Conservation (phyloP, 2,797 vertebrate species). For the Dicrostonyx torquatus region DNA sequence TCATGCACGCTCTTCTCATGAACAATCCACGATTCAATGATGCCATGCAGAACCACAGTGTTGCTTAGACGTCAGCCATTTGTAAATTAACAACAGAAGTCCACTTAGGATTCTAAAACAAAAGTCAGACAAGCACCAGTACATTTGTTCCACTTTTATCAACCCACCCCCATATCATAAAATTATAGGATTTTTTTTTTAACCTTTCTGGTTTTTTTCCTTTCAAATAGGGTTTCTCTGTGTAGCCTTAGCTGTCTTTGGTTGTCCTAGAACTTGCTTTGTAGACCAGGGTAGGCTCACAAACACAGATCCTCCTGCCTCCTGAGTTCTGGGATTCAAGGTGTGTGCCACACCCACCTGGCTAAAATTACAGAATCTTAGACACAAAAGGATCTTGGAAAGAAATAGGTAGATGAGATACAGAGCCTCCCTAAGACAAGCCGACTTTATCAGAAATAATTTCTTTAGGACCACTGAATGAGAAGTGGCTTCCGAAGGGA, state of each 20-base stretch:
- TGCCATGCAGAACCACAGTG: background rate
- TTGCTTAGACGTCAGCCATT: background rate
- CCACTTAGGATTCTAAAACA: background rate
- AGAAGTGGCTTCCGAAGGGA: background rate
- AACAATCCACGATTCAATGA: background rate
- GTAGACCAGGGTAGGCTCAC: background rate
- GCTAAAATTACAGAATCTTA: background rate
- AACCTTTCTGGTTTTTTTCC: background rate
- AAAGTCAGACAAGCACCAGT: background rate
- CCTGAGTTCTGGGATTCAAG: background rate
- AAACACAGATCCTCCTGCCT: background rate
- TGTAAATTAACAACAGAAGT: conserved; percentile 11
- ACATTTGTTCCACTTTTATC: background rate
- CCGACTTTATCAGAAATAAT: background rate
- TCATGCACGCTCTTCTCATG: background rate
- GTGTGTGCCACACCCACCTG: background rate
- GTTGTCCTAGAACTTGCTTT: background rate
- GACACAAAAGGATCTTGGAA: background rate
- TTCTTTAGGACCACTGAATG: background rate
- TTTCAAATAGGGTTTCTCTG: background rate
- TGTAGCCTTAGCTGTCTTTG: background rate
- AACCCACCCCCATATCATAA: background rate
- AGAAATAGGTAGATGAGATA: background rate
- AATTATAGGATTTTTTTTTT: background rate
- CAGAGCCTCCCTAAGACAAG: background rate